These are phyloP conservation scores for Euthynnus affinis DNA, from an alignment of 2,797 vertebrate genomes.

Conservation along the genomic window DNA sequence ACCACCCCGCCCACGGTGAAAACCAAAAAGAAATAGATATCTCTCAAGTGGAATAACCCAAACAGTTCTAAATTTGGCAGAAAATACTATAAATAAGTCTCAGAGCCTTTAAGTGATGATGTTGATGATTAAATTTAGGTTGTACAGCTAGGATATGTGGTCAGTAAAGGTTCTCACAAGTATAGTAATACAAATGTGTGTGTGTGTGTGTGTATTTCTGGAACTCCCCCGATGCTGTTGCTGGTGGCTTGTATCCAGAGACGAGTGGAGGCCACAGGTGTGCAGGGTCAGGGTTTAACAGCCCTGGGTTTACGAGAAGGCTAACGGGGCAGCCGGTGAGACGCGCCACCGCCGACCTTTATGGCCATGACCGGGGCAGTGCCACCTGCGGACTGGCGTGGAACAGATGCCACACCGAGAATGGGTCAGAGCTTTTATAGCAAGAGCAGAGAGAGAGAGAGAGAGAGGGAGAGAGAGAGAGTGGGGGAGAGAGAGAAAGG, in stretches of 20 bases:
- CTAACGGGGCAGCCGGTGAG: constrained; percentile 74
- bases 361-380: constrained; percentile 69
- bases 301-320: constrained; percentile 72
- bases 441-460: constrained; percentile 59
- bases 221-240: constrained; percentile 30
- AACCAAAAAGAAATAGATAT: background rate
- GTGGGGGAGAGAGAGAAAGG: constrained; percentile 60
- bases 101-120: background rate
- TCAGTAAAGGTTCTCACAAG: constrained; percentile 12
- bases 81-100: too few relatives aligned
- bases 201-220: constrained; percentile 43
- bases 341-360: constrained; percentile 69
- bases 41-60: background rate
- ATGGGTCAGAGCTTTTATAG: constrained; percentile 77
- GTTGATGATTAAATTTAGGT: constrained; percentile 7
- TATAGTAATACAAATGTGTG: constrained; percentile 25
- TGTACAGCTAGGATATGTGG: background rate
- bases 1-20: too few relatives aligned
- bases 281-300: constrained; percentile 77
- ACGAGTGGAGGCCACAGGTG: constrained; percentile 74
- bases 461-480: constrained; percentile 53
- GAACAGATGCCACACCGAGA: constrained; percentile 80
- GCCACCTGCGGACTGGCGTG: constrained; percentile 79
- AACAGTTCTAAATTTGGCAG: too few relatives aligned
- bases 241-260: constrained; percentile 64